Percentiles rank a stretch among this genome's conserved stretches.
These are phyloP conservation scores for Gymnoscopelus microlampas DNA, from an alignment of 2,797 vertebrate species.

Conservation along the genomic window DNA sequence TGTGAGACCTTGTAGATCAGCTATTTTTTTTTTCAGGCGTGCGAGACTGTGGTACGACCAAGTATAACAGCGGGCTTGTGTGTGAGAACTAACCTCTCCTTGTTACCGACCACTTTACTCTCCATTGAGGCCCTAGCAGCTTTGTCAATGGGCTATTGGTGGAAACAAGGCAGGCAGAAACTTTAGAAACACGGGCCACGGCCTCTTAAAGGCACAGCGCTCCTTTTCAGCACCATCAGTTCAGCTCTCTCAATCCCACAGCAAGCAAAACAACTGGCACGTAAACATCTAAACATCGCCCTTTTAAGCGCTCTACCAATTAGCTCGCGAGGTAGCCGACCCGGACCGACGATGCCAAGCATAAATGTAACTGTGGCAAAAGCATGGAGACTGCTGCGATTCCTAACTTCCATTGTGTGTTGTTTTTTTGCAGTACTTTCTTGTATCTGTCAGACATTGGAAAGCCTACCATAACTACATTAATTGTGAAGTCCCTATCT, in stretches of 20 bases:
- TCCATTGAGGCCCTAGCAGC: constrained; percentile 86
- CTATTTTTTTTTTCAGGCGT: too few relatives aligned
- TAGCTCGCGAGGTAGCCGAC: constrained; percentile 69
- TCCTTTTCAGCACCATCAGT: constrained; percentile 70
- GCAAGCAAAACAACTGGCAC: constrained; percentile 80
- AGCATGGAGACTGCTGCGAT: constrained; percentile 39
- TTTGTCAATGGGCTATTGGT: constrained; percentile 90
- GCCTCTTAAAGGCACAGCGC: constrained; percentile 87
- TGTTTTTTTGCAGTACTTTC: constrained; percentile 21
- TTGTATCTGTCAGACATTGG: constrained; percentile 8
- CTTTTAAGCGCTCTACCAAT: constrained; percentile 61
- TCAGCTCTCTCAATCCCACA: constrained; percentile 67
- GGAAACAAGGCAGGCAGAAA: constrained; percentile 89
- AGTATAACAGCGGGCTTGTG: constrained; percentile 20
- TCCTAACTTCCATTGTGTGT: constrained; percentile 31
- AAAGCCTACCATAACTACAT: too few relatives aligned
- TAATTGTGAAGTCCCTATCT: too few relatives aligned
- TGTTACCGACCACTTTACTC: constrained; percentile 88
- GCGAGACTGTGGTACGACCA: too few relatives aligned
- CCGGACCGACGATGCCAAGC: too few relatives aligned
- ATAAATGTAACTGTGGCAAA: too few relatives aligned
- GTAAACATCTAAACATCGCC: constrained; percentile 78
- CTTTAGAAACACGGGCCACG: constrained; percentile 84
- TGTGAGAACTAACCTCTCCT: constrained; percentile 83
- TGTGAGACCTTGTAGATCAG: too few relatives aligned